These are phyloP conservation scores for Tapirus terrestris DNA, from an alignment of 2,113 vertebrate species.

Conservation along the genomic window DNA sequence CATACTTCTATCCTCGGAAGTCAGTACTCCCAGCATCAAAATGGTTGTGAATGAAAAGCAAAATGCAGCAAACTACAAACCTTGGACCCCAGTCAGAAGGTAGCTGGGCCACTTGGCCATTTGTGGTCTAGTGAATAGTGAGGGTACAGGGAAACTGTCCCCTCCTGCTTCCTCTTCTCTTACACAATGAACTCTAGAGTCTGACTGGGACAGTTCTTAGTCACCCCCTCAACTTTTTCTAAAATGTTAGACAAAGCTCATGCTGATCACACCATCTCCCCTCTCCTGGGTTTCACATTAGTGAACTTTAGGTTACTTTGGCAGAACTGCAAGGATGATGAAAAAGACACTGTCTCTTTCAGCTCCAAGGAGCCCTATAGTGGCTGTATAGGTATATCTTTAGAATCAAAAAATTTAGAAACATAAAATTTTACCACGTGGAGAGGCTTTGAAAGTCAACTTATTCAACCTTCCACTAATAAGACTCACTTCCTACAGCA, in stretches of 20 bases:
- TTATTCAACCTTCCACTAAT: not conserved
- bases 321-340: not conserved
- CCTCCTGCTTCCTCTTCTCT: not conserved
- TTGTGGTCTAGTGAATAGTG: conserved; percentile 69
- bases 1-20: conserved; percentile 65
- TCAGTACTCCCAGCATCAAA: conserved; percentile 80
- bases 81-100: conserved; percentile 36
- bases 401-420: not conserved
- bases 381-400: not conserved
- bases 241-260: not conserved
- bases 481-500: not conserved
- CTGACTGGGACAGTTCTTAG: not conserved
- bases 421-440: not conserved
- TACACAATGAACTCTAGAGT: not conserved
- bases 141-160: conserved; percentile 41
- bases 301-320: not conserved
- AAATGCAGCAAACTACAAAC: conserved; percentile 72
- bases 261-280: not conserved
- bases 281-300: not conserved
- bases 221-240: not conserved
- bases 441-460: not conserved
- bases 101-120: conserved; percentile 47
- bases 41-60: conserved; percentile 68
- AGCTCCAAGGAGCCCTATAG: not conserved
- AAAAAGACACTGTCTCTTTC: not conserved